These are phyloP conservation scores for Cheilosia vernalis DNA, from an alignment of 2,888 invertebrate genomes.

Conservation along the genomic window DNA sequence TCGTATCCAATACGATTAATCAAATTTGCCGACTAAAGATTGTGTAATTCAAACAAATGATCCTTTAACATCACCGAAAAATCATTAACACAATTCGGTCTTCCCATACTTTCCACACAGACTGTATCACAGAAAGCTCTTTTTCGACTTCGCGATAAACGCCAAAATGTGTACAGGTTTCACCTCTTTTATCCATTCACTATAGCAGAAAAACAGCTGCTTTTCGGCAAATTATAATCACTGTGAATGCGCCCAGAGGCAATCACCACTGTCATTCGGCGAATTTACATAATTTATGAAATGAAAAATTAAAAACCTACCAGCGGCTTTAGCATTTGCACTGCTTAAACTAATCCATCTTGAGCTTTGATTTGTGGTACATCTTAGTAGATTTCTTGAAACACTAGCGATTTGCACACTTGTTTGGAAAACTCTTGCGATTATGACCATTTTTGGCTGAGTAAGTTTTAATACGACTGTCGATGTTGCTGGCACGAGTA, in stretches of 20 bases:
- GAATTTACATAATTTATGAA: conserved; percentile 63
- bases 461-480: conserved; percentile 26
- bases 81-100: neutral
- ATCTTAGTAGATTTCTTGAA: conserved; percentile 57
- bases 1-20: too few species aligned
- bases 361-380: conserved; percentile 67
- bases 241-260: conserved; percentile 51
- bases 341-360: conserved; percentile 78
- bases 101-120: neutral
- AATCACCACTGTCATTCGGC: neutral
- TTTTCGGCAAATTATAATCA: conserved; percentile 27
- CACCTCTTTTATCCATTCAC: conserved; percentile 20
- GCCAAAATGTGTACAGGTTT: neutral
- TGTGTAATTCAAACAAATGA: too few species aligned
- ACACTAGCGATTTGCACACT: conserved; percentile 75
- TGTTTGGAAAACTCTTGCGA: conserved; percentile 78
- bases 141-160: conserved; percentile 36
- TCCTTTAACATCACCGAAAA: neutral
- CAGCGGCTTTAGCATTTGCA: conserved; percentile 76
- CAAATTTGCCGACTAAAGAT: too few species aligned
- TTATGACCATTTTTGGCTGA: conserved; percentile 78
- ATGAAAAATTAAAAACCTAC: conserved; percentile 72
- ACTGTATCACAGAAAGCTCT: conserved; percentile 22
- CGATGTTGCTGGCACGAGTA: conserved; percentile 62
- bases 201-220: conserved; percentile 16